phyloP scores from a whole-genome alignment of 2,113 vertebrate genomes.

The Myotis brandtii region DNA sequence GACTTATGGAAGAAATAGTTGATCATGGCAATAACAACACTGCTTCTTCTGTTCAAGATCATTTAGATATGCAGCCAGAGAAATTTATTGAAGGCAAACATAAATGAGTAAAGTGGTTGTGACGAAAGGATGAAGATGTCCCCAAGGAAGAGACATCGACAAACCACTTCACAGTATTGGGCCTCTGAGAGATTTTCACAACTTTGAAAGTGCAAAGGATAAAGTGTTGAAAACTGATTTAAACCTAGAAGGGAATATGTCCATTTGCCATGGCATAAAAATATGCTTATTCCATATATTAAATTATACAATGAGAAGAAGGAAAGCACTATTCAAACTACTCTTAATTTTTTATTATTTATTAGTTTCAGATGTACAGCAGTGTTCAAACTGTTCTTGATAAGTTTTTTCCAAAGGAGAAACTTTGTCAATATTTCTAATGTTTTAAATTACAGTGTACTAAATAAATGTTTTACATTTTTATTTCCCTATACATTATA shows the following conservation, averaged over 20 bases:
- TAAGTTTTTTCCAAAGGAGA: neutral
- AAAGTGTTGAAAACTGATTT: neutral
- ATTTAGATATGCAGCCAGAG: neutral
- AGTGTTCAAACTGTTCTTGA: neutral
- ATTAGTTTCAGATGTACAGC: neutral
- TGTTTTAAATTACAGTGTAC: constrained; percentile 40
- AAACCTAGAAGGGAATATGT: neutral
- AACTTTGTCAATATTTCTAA: neutral
- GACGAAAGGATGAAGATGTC: neutral
- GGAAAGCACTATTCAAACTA: neutral
- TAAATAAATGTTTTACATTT: neutral
- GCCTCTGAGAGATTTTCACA: neutral
- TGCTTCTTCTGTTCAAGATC: neutral
- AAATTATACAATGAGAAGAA: neutral
- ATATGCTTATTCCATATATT: neutral
- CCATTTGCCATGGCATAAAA: neutral
- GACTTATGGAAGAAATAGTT: neutral
- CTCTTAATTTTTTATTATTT: neutral
- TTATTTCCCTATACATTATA: neutral
- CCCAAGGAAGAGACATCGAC: neutral
- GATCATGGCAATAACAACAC: neutral
- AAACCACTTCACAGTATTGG: neutral
- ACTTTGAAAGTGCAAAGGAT: neutral
- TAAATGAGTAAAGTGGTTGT: neutral
- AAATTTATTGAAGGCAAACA: neutral